Evolutionary conservation across 2,113 vertebrate species (phyloP).

Genomic region (Solea senegalensis): DNA sequence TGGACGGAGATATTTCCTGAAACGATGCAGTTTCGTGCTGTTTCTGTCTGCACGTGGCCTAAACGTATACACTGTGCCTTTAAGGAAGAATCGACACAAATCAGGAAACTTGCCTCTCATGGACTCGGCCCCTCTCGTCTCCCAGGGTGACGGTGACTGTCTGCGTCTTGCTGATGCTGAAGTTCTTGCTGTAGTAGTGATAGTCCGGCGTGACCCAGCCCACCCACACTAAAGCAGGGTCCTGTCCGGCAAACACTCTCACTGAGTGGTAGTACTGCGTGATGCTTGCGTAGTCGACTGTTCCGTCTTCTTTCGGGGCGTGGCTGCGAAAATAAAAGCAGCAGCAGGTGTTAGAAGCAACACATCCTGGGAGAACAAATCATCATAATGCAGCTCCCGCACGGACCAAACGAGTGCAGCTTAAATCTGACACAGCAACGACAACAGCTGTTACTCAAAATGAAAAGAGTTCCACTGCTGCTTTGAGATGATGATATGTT

Average conservation of each 20-base stretch:
- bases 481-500: not conserved
- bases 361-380: too few relatives aligned
- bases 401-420: too few relatives aligned
- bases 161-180: constrained; percentile 89
- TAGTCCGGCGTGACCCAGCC: constrained; percentile 98
- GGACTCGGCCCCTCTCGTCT: constrained; percentile 94
- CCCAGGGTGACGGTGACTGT: constrained; percentile 96
- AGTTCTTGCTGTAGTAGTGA: constrained; percentile 93
- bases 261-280: constrained; percentile 89
- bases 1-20: too few relatives aligned
- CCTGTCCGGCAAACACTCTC: constrained; percentile 94
- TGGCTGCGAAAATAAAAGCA: constrained; percentile 53
- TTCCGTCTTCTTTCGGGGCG: constrained; percentile 73
- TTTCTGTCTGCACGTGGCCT: too few relatives aligned
- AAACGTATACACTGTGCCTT: too few relatives aligned
- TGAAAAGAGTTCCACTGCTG: not conserved
- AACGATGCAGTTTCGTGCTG: too few relatives aligned
- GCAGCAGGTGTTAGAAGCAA: not conserved
- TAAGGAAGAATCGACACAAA: too few relatives aligned
- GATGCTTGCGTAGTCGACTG: constrained; percentile 76
- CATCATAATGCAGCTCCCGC: too few relatives aligned
- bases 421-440: not conserved
- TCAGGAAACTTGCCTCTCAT: constrained; percentile 87
- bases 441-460: not conserved
- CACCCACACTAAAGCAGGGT: constrained; percentile 93